Evolutionary conservation across 2,797 vertebrate species (phyloP).

Genomic region (Furcifer pardalis): DNA sequence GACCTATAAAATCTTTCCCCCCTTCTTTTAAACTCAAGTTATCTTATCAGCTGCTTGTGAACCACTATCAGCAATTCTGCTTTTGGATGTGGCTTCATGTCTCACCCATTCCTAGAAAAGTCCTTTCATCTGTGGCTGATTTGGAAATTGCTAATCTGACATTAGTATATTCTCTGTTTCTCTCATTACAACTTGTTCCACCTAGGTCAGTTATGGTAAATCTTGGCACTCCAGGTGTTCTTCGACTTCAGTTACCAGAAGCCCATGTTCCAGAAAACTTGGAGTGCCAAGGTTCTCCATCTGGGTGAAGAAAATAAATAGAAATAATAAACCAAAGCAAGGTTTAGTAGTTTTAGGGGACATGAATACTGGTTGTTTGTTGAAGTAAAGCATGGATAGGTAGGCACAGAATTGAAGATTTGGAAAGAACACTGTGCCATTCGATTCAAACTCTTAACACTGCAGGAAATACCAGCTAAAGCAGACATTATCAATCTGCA

Average conservation of each 20-base stretch:
- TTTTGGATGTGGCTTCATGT: not conserved
- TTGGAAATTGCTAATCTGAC: slow-evolving; percentile 14
- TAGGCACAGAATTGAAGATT: too few relatives aligned
- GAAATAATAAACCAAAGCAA: not conserved
- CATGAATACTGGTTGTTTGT: not conserved
- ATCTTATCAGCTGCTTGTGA: slow-evolving; percentile 1
- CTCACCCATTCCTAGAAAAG: not conserved
- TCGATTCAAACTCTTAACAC: too few relatives aligned
- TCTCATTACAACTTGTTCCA: not conserved
- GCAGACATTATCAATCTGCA: too few relatives aligned
- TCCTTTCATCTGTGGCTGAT: not conserved
- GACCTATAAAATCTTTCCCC: not conserved
- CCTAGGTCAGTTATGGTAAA: too few relatives aligned
- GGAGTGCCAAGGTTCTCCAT: too few relatives aligned
- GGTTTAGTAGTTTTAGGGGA: not conserved
- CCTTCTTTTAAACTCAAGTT: not conserved
- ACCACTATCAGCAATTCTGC: not conserved
- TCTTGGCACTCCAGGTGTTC: too few relatives aligned
- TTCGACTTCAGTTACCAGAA: too few relatives aligned
- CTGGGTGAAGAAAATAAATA: not conserved
- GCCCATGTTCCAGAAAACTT: too few relatives aligned
- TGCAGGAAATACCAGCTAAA: too few relatives aligned
- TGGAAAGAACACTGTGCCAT: too few relatives aligned
- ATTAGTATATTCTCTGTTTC: not conserved
- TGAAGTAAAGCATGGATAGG: not conserved